phyloP scores from a whole-genome alignment of 2,888 invertebrate genomes.

The Elmis aenea region DNA sequence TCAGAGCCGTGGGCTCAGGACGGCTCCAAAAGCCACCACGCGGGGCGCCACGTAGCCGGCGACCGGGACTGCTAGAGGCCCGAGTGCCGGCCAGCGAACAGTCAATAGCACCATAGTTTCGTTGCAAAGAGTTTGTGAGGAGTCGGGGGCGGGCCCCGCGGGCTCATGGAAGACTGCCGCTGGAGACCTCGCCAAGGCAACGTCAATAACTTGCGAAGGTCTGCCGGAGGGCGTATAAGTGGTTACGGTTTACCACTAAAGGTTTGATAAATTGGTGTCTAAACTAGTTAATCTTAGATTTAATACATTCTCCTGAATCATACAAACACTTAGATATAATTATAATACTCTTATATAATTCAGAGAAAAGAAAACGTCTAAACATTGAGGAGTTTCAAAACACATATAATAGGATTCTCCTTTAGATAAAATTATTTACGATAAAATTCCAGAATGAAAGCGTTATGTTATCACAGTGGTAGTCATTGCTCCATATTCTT shows the following conservation, averaged over 20 bases:
- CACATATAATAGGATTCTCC: conserved; percentile 38
- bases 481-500: conserved; percentile 48
- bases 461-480: conserved; percentile 51
- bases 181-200: conserved; percentile 44
- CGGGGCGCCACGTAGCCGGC: conserved; percentile 31
- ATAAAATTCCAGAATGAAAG: conserved; percentile 48
- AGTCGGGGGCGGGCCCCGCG: conserved; percentile 37
- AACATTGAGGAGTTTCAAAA: conserved; percentile 41
- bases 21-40: conserved; percentile 33
- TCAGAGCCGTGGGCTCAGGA: conserved; percentile 41
- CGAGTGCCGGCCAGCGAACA: conserved; percentile 33
- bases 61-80: conserved; percentile 17
- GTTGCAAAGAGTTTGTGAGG: conserved; percentile 42
- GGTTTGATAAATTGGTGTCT: conserved; percentile 33
- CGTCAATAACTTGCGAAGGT: conserved; percentile 25
- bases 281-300: conserved; percentile 50
- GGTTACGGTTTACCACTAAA: conserved; percentile 15
- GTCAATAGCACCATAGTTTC: conserved; percentile 48
- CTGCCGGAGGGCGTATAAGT: conserved; percentile 21
- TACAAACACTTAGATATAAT: conserved; percentile 20
- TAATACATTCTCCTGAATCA: conserved; percentile 59
- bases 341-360: conserved; percentile 21
- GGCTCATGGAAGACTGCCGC: conserved; percentile 48
- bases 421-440: conserved; percentile 42
- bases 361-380: conserved; percentile 35